phyloP scores from a whole-genome alignment of 1,140 invertebrate genomes.

The Galleria mellonella region DNA sequence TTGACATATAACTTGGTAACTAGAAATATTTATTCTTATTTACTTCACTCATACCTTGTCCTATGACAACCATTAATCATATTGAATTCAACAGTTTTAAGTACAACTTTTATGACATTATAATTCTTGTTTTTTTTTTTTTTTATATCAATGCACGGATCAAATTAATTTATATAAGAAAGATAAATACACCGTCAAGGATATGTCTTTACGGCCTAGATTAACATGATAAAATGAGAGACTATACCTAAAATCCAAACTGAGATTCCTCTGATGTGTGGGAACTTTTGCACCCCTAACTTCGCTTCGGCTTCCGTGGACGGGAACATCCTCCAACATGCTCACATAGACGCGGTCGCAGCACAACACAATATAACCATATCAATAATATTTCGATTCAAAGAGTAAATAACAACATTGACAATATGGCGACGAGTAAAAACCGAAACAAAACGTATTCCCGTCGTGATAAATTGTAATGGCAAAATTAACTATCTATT shows the following conservation, averaged over 20 bases:
- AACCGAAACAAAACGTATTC: conserved; percentile 16
- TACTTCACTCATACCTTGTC: no score
- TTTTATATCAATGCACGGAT: no score
- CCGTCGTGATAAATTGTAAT: conserved; percentile 6
- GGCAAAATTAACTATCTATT: conserved; percentile 9
- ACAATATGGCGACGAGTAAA: conserved; percentile 62
- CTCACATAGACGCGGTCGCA: conserved; percentile 44
- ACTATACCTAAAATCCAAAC: conserved; percentile 61
- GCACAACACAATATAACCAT: conserved; percentile 58
- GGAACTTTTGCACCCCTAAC: conserved; percentile 37
- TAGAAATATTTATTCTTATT: no score
- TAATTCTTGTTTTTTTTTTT: no score
- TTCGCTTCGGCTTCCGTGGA: conserved; percentile 57
- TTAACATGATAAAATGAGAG: background rate
- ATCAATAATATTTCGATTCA: conserved; percentile 49
- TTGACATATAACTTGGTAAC: no score
- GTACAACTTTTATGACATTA: background rate
- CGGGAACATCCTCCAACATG: conserved; percentile 69
- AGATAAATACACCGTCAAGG: background rate
- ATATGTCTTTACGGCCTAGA: conserved; percentile 6
- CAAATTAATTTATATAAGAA: no score
- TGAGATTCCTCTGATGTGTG: conserved; percentile 59
- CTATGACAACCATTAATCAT: no score
- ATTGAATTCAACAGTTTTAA: no score
- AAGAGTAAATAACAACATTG: conserved; percentile 68